Percentiles rank a stretch among this genome's conserved stretches.
Conservation (phyloP, 2,113 vertebrate species). For the Spilogale gracilis region DNA sequence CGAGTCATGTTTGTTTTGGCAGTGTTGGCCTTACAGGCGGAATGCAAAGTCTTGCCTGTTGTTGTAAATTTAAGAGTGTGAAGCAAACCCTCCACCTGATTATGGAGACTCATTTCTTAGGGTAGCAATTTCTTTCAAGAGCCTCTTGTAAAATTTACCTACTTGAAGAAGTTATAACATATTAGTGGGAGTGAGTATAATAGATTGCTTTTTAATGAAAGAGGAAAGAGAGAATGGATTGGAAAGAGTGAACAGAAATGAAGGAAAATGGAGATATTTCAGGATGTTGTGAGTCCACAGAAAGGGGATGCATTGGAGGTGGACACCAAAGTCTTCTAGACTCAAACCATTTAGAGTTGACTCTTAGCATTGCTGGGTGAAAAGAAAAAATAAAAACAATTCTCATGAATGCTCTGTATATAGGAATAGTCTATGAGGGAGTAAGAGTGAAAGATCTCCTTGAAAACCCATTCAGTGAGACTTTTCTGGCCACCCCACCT, state of each 20-base stretch:
- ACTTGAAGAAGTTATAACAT: background rate
- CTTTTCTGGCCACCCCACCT: background rate
- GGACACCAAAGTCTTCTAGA: background rate
- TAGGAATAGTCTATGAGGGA: background rate
- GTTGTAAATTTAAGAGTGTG: slow-evolving; percentile 31
- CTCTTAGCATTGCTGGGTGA: background rate
- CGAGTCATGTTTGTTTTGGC: background rate
- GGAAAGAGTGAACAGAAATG: background rate
- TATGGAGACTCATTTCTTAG: background rate
- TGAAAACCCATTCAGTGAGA: background rate
- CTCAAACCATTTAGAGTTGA: background rate
- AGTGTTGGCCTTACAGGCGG: background rate
- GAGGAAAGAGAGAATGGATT: background rate
- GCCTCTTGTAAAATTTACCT: background rate
- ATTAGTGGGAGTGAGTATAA: background rate
- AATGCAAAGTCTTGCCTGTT: background rate
- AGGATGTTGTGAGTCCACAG: background rate
- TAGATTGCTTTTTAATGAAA: background rate
- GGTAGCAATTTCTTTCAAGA: slow-evolving; percentile 33
- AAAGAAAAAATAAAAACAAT: slow-evolving; percentile 50
- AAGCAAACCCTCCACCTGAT: background rate
- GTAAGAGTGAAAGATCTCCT: slow-evolving; percentile 8
- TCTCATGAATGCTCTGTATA: background rate
- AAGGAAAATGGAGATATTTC: background rate
- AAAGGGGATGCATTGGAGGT: background rate